Conservation (phyloP, 2,797 vertebrate genomes). For the Diplodus sargus region DNA sequence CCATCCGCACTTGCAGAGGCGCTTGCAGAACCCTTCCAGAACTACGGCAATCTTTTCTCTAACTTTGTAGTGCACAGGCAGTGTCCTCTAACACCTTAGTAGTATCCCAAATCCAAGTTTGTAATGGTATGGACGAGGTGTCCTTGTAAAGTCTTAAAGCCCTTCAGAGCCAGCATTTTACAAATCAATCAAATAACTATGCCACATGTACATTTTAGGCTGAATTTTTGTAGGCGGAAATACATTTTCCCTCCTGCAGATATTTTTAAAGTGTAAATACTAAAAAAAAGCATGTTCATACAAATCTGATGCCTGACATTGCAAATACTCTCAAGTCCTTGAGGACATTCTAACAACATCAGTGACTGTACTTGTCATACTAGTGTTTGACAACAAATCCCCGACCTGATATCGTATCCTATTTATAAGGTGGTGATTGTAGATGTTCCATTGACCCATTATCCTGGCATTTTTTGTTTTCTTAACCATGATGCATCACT, state of each 20-base stretch:
- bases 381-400: neutral
- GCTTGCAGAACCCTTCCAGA: neutral
- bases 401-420: neutral
- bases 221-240: neutral
- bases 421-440: neutral
- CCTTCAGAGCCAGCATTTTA: neutral
- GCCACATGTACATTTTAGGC: neutral
- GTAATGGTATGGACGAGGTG: neutral
- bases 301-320: neutral
- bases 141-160: neutral
- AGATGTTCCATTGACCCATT: conserved; percentile 5
- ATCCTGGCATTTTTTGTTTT: neutral
- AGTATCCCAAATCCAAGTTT: neutral
- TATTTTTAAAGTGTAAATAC: neutral
- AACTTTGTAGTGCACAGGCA: neutral
- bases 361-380: neutral
- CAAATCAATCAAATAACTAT: neutral
- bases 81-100: neutral
- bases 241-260: neutral
- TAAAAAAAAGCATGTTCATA: neutral
- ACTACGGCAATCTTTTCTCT: neutral
- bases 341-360: neutral
- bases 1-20: too few relatives aligned
- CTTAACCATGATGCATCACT: conserved; percentile 2
- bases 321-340: neutral